These are phyloP conservation scores for Leuciscus waleckii DNA, from an alignment of 2,797 vertebrate genomes.

Conservation along the genomic window DNA sequence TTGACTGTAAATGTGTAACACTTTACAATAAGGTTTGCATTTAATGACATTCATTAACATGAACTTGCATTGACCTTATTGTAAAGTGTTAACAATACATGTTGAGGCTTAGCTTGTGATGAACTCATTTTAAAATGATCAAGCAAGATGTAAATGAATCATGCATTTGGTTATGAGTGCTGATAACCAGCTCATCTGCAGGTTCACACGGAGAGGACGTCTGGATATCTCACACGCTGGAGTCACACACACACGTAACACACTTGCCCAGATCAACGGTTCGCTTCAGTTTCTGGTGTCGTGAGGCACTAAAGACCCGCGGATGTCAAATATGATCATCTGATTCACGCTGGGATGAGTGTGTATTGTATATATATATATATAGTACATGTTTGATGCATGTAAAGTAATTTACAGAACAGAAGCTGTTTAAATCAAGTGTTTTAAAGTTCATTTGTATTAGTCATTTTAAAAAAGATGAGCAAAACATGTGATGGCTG, in stretches of 20 bases:
- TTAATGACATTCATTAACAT: no score
- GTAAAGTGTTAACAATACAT: no score
- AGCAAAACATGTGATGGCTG: background rate
- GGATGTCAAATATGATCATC: background rate
- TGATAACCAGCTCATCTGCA: background rate
- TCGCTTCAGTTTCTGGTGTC: no score
- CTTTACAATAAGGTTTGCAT: no score
- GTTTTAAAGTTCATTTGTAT: background rate
- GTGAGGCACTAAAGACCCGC: no score
- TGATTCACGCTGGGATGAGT: background rate
- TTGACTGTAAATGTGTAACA: background rate
- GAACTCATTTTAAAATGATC: background rate
- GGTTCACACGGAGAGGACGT: background rate
- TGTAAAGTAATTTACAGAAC: background rate
- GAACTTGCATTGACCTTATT: no score
- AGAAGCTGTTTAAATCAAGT: background rate
- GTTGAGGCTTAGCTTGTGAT: background rate
- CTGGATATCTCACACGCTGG: background rate
- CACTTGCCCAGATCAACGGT: background rate
- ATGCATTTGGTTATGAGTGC: conserved; percentile 1
- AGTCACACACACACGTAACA: background rate
- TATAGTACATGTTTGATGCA: conserved; percentile 1
- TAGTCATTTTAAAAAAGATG: no score
- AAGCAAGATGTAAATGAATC: background rate
- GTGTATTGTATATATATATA: no score